Evolutionary conservation across 2,888 invertebrate genomes (phyloP).

Genomic region (Ryuthela nishihirai): DNA sequence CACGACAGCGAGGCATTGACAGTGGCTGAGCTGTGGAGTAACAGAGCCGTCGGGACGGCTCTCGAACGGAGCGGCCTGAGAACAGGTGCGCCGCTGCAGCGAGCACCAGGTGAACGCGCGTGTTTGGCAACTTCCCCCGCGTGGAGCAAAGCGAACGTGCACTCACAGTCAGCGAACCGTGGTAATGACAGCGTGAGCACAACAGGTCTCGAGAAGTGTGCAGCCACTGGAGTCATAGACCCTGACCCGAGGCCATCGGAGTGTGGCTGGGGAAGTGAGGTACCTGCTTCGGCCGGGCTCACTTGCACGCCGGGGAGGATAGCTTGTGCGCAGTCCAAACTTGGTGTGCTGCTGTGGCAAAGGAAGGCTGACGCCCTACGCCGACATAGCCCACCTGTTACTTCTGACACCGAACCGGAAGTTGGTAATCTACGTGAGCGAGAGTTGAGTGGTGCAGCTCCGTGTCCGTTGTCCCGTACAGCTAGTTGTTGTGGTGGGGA

Average conservation of each 20-base stretch:
- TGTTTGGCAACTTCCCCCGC: too few species aligned
- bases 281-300: conserved; percentile 19
- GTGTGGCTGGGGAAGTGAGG: conserved; percentile 31
- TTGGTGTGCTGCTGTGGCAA: conserved; percentile 10
- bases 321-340: conserved; percentile 24
- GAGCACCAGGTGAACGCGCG: too few species aligned
- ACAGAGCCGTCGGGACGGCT: too few species aligned
- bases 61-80: too few species aligned
- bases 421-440: conserved; percentile 14
- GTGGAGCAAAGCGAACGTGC: too few species aligned
- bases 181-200: conserved; percentile 29
- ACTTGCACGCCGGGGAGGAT: conserved; percentile 14
- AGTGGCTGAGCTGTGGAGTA: too few species aligned
- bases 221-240: conserved; percentile 33
- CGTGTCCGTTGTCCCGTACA: conserved; percentile 20
- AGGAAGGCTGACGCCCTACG: conserved; percentile 26
- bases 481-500: too few species aligned
- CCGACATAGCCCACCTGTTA: conserved; percentile 31
- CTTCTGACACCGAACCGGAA: conserved; percentile 28
- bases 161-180: conserved; percentile 30
- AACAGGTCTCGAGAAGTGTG: conserved; percentile 26
- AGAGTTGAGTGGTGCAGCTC: conserved; percentile 17
- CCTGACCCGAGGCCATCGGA: conserved; percentile 28
- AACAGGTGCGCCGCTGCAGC: too few species aligned
- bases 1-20: too few species aligned